Base-by-base conservation (phyloP, 2,113 vertebrate species). In the Excalfactoria chinensis region DNA sequence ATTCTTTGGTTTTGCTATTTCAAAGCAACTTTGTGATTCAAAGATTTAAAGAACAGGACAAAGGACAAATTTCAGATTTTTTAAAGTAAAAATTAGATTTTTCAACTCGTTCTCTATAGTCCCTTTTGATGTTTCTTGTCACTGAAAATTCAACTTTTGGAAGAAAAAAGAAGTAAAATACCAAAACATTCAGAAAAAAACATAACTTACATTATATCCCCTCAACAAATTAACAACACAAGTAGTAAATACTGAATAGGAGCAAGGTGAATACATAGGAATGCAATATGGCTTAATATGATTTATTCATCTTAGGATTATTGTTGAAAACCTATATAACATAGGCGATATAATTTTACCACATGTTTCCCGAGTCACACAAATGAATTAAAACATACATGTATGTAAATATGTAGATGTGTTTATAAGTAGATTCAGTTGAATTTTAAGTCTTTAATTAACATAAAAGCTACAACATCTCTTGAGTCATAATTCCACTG, bases 381-480 rank as follows among this genome's bases (percentile, higher is more conserved):
- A 84, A 86, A 67, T 76, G 28, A 68, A 81, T 26, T 40, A 3
- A 2, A 69, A 58, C 25, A 55, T 46, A 15, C 4, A 69, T 82
- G 53, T 90, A 5, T 25, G 59, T 62, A 51, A 85, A 83, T 59
- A 21, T 67, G 58, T 26, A 76, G 34, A 53, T 63, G 48, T 28
- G 74, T 75, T 75, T 72, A 66, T 62, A 82, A 86, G 82, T 28
- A 67, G n/a, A 20, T 19, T 46, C 0, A 1, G 69, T 73, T 69
- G 70, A 18, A 90, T 94, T 95, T 68, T 69, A 90, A 90, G 20
- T 6, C 26, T 51, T 44, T 84, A 66, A 86, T 66, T 75, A 81
- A 89, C 13, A 88, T n/a, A 48, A 74, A 70, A 55, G n/a, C 64
- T 88, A 40, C 51, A 56, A 7, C 9, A 86, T 23, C 23, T 81